Evolutionary conservation across 2,797 vertebrate species (phyloP), one percentile per base, ranked within the genome.

Genomic region (Parambassis ranga): DNA sequence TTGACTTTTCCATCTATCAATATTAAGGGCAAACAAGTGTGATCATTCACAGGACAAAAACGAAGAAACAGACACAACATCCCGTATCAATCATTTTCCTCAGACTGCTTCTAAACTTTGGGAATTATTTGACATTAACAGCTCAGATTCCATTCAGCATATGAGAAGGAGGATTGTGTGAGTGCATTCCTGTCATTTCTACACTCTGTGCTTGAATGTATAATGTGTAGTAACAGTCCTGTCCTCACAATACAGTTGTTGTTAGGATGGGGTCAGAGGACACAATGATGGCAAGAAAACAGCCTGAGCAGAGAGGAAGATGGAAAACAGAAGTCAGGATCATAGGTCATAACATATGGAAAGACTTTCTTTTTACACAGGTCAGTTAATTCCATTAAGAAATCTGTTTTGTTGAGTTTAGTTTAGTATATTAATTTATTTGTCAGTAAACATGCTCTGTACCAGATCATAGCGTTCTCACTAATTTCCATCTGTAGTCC

Each of bases 181-280:
- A 26, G 30, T 41, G 28, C 49, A 61, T 64, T 65, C 50, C 30
- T 64, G 10, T 43, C 20, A 41, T 55, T 61, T 61, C 62, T 39
- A 22, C 44, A 52, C 56, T 62, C 39, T 55, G 3, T 15, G 2
- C 6, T 52, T 58, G 46, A 27, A 65, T 60, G 57, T 11, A 8
- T 28, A 10, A 14, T 15, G 24, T 7, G 6, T 14, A 20, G 30
- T 28, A 60, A 58, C 18, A 10, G 13, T 31, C 13, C 30, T 24
- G 15, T 16, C 55, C 5, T 46, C 18, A 23, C 51, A 15, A 6
- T 32, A 16, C 10, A 30, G 47, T 9, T 20, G 23, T 27, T 38
- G 35, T 44, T 28, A 38, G 1, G 23, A 0, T 23, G 19, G 18
- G 31, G 16, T 24, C 24, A 18, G 13, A 28, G 8, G 15, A n/a